These are phyloP conservation scores for Florisuga fusca DNA, from an alignment of 2,797 vertebrate species.

Conservation along the genomic window DNA sequence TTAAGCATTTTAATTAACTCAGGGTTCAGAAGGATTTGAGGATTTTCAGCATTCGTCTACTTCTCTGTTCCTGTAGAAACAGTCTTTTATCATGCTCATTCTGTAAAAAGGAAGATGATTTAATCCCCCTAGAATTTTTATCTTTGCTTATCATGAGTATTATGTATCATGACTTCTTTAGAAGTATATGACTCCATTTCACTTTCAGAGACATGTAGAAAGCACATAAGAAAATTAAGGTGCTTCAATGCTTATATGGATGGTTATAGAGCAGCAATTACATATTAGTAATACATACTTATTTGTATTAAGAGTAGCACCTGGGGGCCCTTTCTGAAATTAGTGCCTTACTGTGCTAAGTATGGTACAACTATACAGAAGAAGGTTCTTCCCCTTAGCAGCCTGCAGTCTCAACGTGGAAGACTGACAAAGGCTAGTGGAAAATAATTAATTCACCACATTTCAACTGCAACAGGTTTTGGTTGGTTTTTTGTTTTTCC, in stretches of 20 bases:
- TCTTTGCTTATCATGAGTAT: constrained; percentile 9
- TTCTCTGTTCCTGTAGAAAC: background rate
- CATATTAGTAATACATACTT: background rate
- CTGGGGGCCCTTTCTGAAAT: background rate
- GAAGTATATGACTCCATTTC: constrained; percentile 1
- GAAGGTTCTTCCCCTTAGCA: background rate
- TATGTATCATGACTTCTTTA: background rate
- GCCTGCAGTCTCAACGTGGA: background rate
- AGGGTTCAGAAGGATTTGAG: constrained; percentile 26
- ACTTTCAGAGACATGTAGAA: background rate
- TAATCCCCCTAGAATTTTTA: constrained; percentile 12
- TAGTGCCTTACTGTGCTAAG: background rate
- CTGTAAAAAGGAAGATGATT: background rate
- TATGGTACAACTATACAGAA: background rate
- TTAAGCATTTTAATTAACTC: constrained; percentile 48
- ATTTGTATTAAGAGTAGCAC: background rate
- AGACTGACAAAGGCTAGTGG: background rate
- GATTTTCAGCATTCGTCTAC: constrained; percentile 34
- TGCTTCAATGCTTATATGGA: background rate
- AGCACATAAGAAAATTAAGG: constrained; percentile 5
- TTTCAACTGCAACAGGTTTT: background rate
- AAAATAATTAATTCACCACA: background rate
- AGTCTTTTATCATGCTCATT: background rate
- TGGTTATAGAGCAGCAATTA: background rate
- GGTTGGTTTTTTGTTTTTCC: background rate